A percentile compares a stretch with the other conserved stretches of the same genome.
These are phyloP conservation scores for Prolemur simus DNA, from an alignment of 2,113 vertebrate species.

Conservation along the genomic window DNA sequence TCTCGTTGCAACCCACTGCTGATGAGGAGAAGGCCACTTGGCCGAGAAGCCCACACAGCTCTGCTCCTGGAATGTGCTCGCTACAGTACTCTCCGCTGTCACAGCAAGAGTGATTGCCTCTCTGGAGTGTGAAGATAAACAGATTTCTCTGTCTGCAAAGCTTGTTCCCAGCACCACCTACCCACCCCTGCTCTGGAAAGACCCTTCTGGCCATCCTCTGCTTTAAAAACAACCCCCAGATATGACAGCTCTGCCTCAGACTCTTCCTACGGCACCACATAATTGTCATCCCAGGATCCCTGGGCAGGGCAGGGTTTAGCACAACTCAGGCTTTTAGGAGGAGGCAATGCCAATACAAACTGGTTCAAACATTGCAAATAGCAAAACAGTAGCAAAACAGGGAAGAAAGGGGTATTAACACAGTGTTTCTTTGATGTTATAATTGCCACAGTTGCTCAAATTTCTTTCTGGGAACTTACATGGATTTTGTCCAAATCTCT, in stretches of 20 bases:
- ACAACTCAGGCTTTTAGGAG: background rate
- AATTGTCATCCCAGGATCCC: background rate
- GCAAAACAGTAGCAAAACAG: background rate
- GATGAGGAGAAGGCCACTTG: constrained; percentile 81
- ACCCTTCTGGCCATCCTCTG: background rate
- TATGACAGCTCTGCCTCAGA: background rate
- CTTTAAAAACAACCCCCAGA: constrained; percentile 50
- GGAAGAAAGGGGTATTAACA: background rate
- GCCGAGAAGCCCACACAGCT: constrained; percentile 62
- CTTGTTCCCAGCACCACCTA: constrained; percentile 80
- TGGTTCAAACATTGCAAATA: background rate
- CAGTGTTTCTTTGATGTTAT: constrained; percentile 49
- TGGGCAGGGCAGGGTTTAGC: background rate
- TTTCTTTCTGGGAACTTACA: constrained; percentile 7
- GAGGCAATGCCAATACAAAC: constrained; percentile 25
- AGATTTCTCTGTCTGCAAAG: constrained; percentile 79
- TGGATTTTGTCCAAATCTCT: background rate
- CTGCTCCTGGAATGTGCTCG: constrained; percentile 69
- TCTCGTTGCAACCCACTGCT: constrained; percentile 76
- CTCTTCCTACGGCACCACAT: background rate
- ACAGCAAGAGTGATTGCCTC: constrained; percentile 78
- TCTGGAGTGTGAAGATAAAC: constrained; percentile 86
- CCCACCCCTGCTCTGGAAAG: constrained; percentile 62
- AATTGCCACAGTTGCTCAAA: background rate
- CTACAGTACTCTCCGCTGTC: constrained; percentile 75